phyloP scores from a whole-genome alignment of 2,888 invertebrate genomes.

The Ernsta delagoae region DNA sequence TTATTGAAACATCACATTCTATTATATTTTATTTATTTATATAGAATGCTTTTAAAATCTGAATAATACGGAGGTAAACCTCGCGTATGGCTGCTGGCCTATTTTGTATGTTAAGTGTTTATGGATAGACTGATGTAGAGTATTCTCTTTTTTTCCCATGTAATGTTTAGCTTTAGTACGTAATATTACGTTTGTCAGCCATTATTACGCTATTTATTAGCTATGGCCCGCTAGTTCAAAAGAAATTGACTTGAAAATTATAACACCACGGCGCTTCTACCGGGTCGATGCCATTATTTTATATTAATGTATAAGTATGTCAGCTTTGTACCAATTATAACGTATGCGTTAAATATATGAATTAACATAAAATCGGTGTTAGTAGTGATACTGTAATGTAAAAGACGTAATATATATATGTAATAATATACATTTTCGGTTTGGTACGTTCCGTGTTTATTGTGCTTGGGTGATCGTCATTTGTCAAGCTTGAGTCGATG shows the following conservation, averaged over 20 bases:
- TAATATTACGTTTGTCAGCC: slow-evolving; percentile 29
- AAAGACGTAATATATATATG: background rate
- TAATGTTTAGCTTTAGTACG: slow-evolving; percentile 38
- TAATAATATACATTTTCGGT: slow-evolving; percentile 10
- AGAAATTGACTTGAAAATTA: background rate
- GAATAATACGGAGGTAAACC: slow-evolving; percentile 38
- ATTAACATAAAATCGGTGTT: slow-evolving; percentile 33
- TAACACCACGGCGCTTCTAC: background rate
- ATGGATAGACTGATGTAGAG: slow-evolving; percentile 62
- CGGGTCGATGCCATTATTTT: slow-evolving; percentile 19
- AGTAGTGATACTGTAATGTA: slow-evolving; percentile 32
- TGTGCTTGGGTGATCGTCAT: slow-evolving; percentile 19
- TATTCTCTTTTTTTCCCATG: slow-evolving; percentile 43
- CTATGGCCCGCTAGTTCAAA: background rate
- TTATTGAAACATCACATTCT: slow-evolving; percentile 39
- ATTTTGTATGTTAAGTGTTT: slow-evolving; percentile 63
- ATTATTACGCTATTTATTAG: slow-evolving; percentile 21
- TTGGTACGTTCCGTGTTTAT: slow-evolving; percentile 11
- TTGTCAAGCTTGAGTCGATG: slow-evolving; percentile 1
- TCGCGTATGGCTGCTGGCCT: slow-evolving; percentile 53
- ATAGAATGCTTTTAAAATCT: too few relatives aligned
- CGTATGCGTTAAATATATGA: slow-evolving; percentile 26
- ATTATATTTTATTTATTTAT: slow-evolving; percentile 14
- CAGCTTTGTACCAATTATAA: slow-evolving; percentile 37
- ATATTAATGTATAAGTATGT: slow-evolving; percentile 29